phyloP scores from a whole-genome alignment of 2,888 invertebrate genomes.

The Mylabris sibirica region DNA sequence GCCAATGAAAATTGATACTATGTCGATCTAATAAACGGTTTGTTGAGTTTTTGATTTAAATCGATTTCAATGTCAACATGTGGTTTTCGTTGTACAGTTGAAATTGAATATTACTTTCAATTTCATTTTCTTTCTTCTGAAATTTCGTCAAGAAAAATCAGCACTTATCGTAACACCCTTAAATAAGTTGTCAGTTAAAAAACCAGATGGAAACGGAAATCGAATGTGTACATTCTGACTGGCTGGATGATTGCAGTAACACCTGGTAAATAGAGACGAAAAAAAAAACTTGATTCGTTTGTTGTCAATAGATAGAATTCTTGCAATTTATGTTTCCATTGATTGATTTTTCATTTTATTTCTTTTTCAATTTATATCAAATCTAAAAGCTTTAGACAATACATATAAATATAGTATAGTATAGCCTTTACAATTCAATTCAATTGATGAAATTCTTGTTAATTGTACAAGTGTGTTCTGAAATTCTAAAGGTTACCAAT shows the following conservation, averaged over 20 bases:
- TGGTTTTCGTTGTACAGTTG: not conserved
- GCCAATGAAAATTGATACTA: slow-evolving; percentile 6
- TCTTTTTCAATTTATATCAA: not conserved
- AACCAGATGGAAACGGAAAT: not conserved
- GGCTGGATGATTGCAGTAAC: not conserved
- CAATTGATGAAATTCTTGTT: not conserved
- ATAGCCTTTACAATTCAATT: not conserved
- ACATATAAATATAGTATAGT: too few species aligned
- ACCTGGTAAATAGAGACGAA: not conserved
- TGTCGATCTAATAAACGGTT: not conserved
- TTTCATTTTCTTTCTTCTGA: not conserved
- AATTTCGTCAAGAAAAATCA: not conserved
- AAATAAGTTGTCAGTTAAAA: slow-evolving; percentile 2
- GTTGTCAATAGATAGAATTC: not conserved
- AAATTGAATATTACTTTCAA: not conserved
- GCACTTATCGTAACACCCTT: not conserved
- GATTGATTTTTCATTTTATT: slow-evolving; percentile 1
- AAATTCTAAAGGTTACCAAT: not conserved
- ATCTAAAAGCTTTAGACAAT: not conserved
- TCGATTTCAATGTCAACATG: not conserved
- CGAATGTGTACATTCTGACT: slow-evolving; percentile 2
- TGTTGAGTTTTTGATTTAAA: not conserved
- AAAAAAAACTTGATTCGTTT: not conserved
- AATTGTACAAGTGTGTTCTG: not conserved
- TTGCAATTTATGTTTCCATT: not conserved